Evolutionary conservation across 2,797 vertebrate genomes (phyloP).

Genomic region (Scolopax rusticola): DNA sequence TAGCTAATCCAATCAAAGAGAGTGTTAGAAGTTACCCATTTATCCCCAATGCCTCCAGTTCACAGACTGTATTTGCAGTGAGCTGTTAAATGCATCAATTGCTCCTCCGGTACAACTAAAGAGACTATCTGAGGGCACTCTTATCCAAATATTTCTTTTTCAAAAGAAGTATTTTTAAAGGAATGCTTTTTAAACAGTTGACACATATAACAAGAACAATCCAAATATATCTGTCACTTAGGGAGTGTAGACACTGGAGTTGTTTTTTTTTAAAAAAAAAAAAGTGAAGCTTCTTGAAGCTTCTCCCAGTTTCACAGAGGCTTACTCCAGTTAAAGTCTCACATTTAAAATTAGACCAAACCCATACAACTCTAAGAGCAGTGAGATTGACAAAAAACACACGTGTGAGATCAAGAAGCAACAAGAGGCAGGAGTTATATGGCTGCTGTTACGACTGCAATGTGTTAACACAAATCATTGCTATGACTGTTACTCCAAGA

Average conservation of each 20-base stretch:
- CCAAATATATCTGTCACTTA: background rate
- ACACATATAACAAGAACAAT: background rate
- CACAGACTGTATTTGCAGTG: background rate
- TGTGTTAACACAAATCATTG: background rate
- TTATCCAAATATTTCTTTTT: background rate
- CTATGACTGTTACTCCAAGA: background rate
- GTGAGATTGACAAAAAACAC: background rate
- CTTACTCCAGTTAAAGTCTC: background rate
- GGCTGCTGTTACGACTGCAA: background rate
- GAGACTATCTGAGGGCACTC: background rate
- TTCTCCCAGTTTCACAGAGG: background rate
- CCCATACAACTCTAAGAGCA: background rate
- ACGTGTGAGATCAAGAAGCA: background rate
- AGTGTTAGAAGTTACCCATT: background rate
- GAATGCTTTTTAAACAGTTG: background rate
- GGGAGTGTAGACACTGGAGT: background rate
- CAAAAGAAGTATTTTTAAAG: background rate
- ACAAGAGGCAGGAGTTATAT: background rate
- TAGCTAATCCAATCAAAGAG: background rate
- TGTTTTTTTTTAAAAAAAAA: background rate
- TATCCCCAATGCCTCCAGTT: background rate
- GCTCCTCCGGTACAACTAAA: background rate
- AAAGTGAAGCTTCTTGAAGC: background rate
- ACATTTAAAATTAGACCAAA: background rate
- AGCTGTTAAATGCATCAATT: background rate